Evolutionary conservation across 2,797 vertebrate species (phyloP), one percentile per base, ranked within the genome.

Genomic region (Anguilla obscura): DNA sequence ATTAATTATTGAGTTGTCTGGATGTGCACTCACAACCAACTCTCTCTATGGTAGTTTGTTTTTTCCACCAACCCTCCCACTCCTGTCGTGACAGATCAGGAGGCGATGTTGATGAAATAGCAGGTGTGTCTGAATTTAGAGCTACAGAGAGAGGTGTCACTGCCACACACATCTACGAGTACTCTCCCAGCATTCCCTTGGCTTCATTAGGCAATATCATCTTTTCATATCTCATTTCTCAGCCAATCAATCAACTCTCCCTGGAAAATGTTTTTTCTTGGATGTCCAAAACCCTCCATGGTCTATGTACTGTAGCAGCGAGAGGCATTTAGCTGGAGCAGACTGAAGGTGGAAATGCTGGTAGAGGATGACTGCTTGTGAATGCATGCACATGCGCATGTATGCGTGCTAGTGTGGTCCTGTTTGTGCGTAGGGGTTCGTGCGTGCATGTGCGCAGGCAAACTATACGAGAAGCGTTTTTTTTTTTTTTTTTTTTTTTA

Each of bases 151-250:
- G 27, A 12, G 33, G n/a, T 69, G 12, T 18, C 33, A 40, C 16
- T 79, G 74, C 33, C 74, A 16, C 74, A 12, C 12, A 36, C 14
- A 21, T 79, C 18, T 18, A 40, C 36, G 7, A 79, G 16, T 10
- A 71, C 36, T 36, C 69, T 74, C 36, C 16, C 74, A 40, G 36
- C 74, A 45, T 30, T 33, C 69, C 30, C 7, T 21, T 79, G 16
- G 33, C 33, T 40, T 45, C 4, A 79, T 79, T 36, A 21, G 74
- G 74, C 14, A 36, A 45, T 40, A 45, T 79, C 33, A 79, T 18
- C 16, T 45, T 79, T 79, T 79, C 16, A 79, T 71, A 71, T 71
- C 69, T 27, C 7, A 45, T 79, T 79, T 21, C 74, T 79, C 74
- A 45, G 33, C 33, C 14, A 79, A 40, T 45, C 36, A 45, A 74